phyloP scores from a whole-genome alignment of 2,113 vertebrate genomes.

The Willisornis vidua region DNA sequence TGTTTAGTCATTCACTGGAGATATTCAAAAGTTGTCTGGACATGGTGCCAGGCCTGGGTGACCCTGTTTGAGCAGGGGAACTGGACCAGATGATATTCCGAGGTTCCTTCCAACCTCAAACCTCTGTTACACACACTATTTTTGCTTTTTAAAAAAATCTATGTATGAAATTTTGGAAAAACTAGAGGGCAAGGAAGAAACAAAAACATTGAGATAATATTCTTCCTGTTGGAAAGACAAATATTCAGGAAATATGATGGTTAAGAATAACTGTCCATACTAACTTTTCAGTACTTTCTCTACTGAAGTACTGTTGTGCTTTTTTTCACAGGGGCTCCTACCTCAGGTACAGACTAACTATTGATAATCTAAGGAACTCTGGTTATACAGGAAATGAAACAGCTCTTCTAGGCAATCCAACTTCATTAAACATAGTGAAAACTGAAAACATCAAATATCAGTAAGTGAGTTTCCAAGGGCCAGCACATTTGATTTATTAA shows the following conservation, averaged over 20 bases:
- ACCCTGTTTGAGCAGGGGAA: neutral
- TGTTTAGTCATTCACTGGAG: neutral
- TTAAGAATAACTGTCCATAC: neutral
- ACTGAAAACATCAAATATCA: neutral
- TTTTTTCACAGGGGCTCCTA: neutral
- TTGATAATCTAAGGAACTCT: neutral
- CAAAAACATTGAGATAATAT: neutral
- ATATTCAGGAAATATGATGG: neutral
- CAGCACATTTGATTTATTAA: neutral
- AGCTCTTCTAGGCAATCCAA: neutral
- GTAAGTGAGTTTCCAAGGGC: neutral
- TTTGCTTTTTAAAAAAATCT: neutral
- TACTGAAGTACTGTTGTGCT: neutral
- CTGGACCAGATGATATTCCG: neutral
- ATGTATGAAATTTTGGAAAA: neutral
- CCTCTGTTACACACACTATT: neutral
- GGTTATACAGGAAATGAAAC: neutral
- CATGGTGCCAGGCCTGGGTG: neutral
- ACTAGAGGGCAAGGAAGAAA: neutral
- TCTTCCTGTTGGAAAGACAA: neutral
- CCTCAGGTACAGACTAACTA: neutral
- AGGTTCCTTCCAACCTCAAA: neutral
- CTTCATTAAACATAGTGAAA: neutral
- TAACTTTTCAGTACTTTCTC: neutral
- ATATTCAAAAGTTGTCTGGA: neutral